Percentiles rank a stretch among this genome's conserved stretches.
Evolutionary conservation across 2,113 vertebrate genomes (phyloP).

Genomic region (Heptranchias perlo): DNA sequence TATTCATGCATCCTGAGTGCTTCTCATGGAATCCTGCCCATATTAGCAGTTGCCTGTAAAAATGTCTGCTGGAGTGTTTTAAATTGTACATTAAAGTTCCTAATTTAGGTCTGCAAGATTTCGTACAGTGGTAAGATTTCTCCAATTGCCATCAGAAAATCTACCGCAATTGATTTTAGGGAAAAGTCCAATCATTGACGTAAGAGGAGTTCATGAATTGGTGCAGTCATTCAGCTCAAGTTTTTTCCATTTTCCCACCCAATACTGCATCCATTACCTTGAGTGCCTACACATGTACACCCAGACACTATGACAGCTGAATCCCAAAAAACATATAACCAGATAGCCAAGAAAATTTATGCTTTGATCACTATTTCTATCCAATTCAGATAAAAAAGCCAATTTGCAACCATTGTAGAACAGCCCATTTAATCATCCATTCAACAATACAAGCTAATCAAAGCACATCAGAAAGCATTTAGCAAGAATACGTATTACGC

Average conservation of each 20-base stretch:
- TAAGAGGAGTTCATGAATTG: background rate
- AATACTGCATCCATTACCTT: background rate
- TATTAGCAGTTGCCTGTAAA: background rate
- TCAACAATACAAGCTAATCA: background rate
- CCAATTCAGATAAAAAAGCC: background rate
- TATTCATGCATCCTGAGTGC: background rate
- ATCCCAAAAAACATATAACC: background rate
- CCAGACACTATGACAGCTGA: background rate
- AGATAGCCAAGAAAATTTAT: background rate
- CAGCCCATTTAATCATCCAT: background rate
- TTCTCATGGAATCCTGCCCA: background rate
- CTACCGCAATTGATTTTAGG: background rate
- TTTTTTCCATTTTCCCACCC: background rate
- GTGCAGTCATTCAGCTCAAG: background rate
- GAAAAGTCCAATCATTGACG: background rate
- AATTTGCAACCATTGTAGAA: background rate
- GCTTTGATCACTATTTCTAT: background rate
- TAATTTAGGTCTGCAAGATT: background rate
- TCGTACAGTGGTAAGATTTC: background rate
- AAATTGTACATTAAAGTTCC: background rate
- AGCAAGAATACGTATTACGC: background rate
- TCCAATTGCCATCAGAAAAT: background rate
- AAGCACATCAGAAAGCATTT: background rate
- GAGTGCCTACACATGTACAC: background rate
- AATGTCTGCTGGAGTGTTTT: background rate